These are phyloP conservation scores for Apteryx owenii DNA, from an alignment of 2,113 vertebrate genomes.

Conservation along the genomic window DNA sequence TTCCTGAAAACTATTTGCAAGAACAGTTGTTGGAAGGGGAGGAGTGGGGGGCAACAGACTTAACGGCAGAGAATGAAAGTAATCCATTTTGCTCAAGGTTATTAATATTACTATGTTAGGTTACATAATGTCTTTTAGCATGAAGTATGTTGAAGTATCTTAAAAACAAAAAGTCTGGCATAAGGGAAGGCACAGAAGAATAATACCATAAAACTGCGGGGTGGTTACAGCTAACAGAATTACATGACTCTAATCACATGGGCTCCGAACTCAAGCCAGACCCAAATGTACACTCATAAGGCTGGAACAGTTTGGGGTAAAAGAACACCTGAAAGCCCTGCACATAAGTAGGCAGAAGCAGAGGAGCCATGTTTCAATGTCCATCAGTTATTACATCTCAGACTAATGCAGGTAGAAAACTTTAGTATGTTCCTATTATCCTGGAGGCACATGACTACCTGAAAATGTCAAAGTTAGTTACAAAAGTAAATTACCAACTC, in stretches of 20 bases:
- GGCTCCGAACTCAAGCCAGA: neutral
- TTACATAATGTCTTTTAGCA: neutral
- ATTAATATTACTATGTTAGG: neutral
- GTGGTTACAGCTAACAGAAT: neutral
- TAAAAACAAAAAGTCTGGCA: neutral
- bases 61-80: neutral
- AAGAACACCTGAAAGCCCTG: neutral
- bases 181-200: neutral
- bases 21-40: neutral
- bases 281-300: neutral
- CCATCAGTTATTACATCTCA: neutral
- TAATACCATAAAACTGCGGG: neutral
- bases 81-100: neutral
- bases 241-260: neutral
- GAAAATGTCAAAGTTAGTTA: neutral
- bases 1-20: neutral
- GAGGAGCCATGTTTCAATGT: neutral
- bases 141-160: neutral
- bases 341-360: neutral
- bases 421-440: neutral
- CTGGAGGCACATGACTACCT: accelerated
- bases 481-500: neutral
- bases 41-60: neutral
- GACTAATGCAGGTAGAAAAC: neutral
- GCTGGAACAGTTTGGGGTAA: neutral